Evolutionary conservation across 2,113 vertebrate genomes (phyloP), one percentile per base, ranked within the genome.

Genomic region (Lanius collurio): DNA sequence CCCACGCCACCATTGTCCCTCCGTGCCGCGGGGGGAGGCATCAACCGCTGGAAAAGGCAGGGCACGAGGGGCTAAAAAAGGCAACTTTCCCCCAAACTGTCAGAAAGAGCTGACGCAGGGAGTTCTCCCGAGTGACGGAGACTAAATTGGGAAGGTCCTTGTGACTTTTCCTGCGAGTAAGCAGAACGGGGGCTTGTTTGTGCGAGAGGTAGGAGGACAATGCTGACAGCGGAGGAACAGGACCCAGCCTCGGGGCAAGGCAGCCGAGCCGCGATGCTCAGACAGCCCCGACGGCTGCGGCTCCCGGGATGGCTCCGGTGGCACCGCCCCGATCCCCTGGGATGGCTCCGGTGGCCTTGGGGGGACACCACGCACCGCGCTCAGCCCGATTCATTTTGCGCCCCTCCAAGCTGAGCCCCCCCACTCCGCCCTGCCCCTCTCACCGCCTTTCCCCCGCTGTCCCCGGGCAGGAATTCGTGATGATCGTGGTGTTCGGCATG

Each of bases 401-500:
- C 60, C n/a, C 1, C 0, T 1, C 11, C 12, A 13, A 69, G 5
- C 59, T 2, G 15, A 47, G 12, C 8, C 6, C 11, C 16, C 13
- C 0, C 1, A 0, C 24, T 4, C 42, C 8, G 10, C 57, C 62
- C 18, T 31, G 20, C 62, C 37, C 35, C 6, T 14, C 55, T 42
- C 22, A 13, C 8, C 20, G 5, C 16, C 4, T 8, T 39, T 2
- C 12, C 41, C 39, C 9, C 12, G 1, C 3, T 35, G 9, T 10
- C 1, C 4, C 30, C 68, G 9, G n/a, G 6, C 91, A 99, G 99
- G 99, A 99, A 93, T 99, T 99, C 59, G 99, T 99, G 95, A 99
- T 99, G 99, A 99, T 99, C 13, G 98, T 99, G 97, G 99, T 99
- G 93, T 99, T 99, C 26, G 99, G 99, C 37, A 97, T 99, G 98